Evolutionary conservation across 2,888 invertebrate species (phyloP), one percentile per base, ranked within the genome.

Genomic region (Leptopilina drosophilae): DNA sequence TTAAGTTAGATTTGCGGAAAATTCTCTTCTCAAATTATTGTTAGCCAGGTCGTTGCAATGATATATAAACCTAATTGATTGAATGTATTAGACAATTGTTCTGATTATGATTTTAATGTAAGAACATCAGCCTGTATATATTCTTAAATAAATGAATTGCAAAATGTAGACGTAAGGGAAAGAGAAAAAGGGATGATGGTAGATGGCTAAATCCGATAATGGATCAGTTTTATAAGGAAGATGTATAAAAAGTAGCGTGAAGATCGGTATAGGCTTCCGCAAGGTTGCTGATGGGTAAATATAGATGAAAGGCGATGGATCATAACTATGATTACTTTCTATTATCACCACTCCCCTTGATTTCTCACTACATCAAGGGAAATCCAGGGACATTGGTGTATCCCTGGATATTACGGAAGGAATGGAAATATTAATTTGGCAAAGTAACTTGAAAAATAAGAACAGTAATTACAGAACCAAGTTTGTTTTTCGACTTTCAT

Each of bases 201-300:
- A 14, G 40, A 33, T 33, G 11, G 6, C 56, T 73, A 40, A 69
- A 73, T 73, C 56, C 40, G 33, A 73, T 59, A 73, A 73, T 73
- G 73, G 73, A 73, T 73, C 33, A 73, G 69, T 33, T 73, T 40
- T 33, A 53, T 73, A 73, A 11, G 26, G 40, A 40, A 15, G 40
- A 73, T 59, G 12, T 15, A 33, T 59, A 69, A 69, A 67, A 69
- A 69, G 69, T 49, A 69, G 7, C 8, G n/a, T 8, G 53, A 56
- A 73, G 56, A 59, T 73, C 56, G 33, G 56, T 15, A 56, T 5
- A 15, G 33, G 73, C 56, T 56, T 73, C 56, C 73, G 56, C 9
- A 15, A 73, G n/a, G 5, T 56, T 73, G 26, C 33, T 73, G 26
- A 9, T 59, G 73, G 5, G 56, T 73, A 59, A 73, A 73, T 59